Evolutionary conservation across 2,113 vertebrate genomes (phyloP).

Genomic region (Sylvilagus bachmani): DNA sequence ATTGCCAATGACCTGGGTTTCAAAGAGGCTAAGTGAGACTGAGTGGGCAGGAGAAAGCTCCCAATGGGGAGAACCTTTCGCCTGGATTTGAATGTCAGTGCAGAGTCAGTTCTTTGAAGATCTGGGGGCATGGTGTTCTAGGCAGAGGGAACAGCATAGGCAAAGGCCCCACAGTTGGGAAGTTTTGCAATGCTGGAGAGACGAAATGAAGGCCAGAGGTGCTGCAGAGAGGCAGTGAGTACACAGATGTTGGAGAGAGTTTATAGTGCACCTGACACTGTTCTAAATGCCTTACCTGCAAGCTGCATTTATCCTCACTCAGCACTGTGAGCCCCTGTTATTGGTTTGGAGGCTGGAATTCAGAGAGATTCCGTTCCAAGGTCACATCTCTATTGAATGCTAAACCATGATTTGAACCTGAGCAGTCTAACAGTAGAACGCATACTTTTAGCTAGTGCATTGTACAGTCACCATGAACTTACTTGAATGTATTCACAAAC

Average conservation of each 20-base stretch:
- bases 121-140: fast-evolving
- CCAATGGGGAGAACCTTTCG: neutral
- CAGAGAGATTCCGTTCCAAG: neutral
- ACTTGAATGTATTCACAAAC: neutral
- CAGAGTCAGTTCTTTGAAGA: no score
- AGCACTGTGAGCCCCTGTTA: fast-evolving
- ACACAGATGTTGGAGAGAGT: no score
- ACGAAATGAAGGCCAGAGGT: neutral
- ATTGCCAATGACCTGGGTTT: no score
- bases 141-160: neutral
- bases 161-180: neutral
- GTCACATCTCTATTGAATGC: neutral
- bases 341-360: neutral
- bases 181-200: neutral
- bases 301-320: neutral
- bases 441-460: neutral
- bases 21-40: neutral
- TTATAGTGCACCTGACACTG: fast-evolving
- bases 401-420: neutral
- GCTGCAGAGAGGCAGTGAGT: fast-evolving
- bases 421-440: neutral
- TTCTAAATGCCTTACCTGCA: neutral
- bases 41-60: neutral
- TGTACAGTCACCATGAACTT: neutral
- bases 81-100: neutral